phyloP scores from a whole-genome alignment of 2,113 vertebrate species.

The Fulica atra region DNA sequence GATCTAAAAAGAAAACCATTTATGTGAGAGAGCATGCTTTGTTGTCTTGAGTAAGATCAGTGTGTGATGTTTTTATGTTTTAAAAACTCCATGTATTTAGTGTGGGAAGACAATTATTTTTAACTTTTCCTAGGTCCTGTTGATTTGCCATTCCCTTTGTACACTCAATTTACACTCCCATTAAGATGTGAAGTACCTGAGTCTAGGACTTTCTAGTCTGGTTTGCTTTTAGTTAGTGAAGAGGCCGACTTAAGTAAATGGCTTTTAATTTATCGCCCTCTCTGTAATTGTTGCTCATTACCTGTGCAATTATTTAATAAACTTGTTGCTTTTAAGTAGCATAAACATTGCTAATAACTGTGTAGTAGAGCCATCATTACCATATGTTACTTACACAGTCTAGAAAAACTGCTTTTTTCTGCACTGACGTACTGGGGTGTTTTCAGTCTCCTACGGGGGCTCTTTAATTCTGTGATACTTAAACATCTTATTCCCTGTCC shows the following conservation, averaged over 20 bases:
- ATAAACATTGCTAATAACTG: background rate
- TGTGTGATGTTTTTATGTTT: background rate
- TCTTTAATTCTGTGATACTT: background rate
- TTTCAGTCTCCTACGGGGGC: background rate
- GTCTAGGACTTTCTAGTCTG: background rate
- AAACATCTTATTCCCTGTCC: background rate
- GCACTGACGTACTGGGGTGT: background rate
- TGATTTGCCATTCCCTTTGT: background rate
- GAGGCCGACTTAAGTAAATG: background rate
- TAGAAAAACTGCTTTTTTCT: background rate
- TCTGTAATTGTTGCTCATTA: background rate
- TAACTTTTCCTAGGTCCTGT: background rate
- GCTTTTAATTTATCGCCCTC: background rate
- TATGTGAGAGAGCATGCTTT: background rate
- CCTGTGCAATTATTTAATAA: background rate
- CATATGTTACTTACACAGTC: background rate
- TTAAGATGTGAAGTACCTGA: background rate
- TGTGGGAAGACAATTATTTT: background rate
- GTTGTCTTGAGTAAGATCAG: background rate
- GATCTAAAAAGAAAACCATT: background rate
- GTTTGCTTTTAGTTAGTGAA: background rate
- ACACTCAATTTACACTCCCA: background rate
- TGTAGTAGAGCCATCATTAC: background rate
- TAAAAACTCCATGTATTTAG: background rate
- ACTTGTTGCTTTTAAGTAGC: background rate